These are phyloP conservation scores for Tetraneura akinire DNA, from an alignment of 1,140 invertebrate genomes.

Conservation along the genomic window DNA sequence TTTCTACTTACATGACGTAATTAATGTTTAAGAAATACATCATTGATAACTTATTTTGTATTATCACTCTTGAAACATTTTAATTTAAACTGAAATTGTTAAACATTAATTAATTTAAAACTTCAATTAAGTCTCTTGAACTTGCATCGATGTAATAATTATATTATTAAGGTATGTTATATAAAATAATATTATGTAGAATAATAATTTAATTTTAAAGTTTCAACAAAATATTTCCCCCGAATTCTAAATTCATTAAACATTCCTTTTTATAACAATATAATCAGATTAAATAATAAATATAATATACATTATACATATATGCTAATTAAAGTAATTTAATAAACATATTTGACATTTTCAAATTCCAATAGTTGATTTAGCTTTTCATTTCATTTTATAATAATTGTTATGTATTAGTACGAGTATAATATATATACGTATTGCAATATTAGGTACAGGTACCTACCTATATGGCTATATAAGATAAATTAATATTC, in stretches of 20 bases:
- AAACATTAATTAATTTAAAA: constrained; percentile 22
- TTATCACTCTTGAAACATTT: neutral
- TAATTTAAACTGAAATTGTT: neutral
- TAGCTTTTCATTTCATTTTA: too few relatives aligned
- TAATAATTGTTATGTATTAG: too few relatives aligned
- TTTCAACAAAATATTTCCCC: neutral
- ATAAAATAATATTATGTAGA: neutral
- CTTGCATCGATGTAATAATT: too few relatives aligned
- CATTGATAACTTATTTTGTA: too few relatives aligned
- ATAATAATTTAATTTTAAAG: neutral
- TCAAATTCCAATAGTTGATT: too few relatives aligned
- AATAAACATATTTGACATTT: neutral
- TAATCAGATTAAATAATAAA: neutral
- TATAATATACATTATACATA: neutral
- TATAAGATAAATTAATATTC: too few relatives aligned
- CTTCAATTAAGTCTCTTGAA: constrained; percentile 7
- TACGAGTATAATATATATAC: too few relatives aligned
- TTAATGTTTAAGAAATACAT: too few relatives aligned
- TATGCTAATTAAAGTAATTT: neutral
- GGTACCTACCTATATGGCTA: too few relatives aligned
- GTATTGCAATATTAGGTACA: too few relatives aligned
- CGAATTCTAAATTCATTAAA: neutral
- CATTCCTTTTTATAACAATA: neutral
- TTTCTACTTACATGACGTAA: too few relatives aligned
- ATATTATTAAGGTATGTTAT: neutral